phyloP scores from a whole-genome alignment of 2,113 vertebrate species.

The Haemorhous mexicanus region DNA sequence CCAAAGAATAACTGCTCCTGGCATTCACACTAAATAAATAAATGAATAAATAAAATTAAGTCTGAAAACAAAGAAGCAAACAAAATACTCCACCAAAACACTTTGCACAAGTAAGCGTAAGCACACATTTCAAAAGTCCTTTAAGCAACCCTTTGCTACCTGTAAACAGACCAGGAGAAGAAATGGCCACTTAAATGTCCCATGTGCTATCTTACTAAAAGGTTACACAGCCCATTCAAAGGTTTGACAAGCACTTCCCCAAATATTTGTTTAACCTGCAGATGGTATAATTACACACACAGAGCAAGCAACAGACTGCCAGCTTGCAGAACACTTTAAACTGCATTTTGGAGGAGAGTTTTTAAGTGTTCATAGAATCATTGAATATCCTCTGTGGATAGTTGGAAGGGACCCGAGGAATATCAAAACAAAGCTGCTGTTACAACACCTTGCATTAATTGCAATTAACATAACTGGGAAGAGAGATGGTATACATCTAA shows the following conservation, averaged over 20 bases:
- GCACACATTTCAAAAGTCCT: background rate
- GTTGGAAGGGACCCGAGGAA: background rate
- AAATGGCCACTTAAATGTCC: background rate
- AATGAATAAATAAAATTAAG: background rate
- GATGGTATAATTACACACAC: background rate
- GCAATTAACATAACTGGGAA: background rate
- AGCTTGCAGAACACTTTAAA: background rate
- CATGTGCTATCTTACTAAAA: background rate
- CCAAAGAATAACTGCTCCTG: background rate
- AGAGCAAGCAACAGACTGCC: background rate
- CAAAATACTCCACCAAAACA: background rate
- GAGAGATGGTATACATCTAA: background rate
- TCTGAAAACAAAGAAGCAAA: background rate
- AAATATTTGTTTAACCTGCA: background rate
- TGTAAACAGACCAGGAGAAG: background rate
- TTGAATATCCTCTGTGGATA: background rate
- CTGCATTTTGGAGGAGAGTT: background rate
- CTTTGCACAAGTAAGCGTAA: background rate
- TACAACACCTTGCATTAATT: background rate
- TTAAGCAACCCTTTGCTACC: background rate
- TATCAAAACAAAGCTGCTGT: accelerated
- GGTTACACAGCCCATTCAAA: background rate
- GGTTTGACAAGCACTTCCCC: background rate
- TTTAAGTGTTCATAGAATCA: background rate
- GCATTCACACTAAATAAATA: background rate